Percentiles rank a stretch among this genome's conserved stretches.
These are phyloP conservation scores for Pseudomyrmex dendroicus DNA, from an alignment of 1,140 invertebrate genomes.

Conservation along the genomic window DNA sequence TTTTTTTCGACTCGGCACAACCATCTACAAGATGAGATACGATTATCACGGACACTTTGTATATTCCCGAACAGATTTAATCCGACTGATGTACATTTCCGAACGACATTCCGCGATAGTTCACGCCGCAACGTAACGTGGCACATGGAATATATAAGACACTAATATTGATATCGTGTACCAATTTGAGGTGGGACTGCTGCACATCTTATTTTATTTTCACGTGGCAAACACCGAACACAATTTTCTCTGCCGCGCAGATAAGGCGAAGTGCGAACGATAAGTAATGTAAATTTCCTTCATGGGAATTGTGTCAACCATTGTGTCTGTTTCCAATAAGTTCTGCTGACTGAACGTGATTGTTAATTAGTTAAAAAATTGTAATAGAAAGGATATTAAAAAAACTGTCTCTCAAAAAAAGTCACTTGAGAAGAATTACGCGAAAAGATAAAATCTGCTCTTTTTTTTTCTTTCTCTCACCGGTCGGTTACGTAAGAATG, in stretches of 20 bases:
- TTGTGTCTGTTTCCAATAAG: constrained; percentile 4
- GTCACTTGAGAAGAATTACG: too few relatives aligned
- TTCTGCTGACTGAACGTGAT: background rate
- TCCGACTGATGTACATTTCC: background rate
- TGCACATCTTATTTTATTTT: constrained; percentile 18
- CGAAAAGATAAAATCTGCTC: too few relatives aligned
- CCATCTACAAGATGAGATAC: too few relatives aligned
- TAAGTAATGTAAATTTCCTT: background rate
- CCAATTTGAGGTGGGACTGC: constrained; percentile 14
- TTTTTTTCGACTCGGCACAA: too few relatives aligned
- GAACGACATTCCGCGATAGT: background rate
- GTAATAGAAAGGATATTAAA: background rate
- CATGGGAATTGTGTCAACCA: background rate
- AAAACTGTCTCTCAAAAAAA: too few relatives aligned
- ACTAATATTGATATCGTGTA: background rate
- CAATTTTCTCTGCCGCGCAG: constrained; percentile 19
- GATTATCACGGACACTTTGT: too few relatives aligned
- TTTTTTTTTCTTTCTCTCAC: too few relatives aligned
- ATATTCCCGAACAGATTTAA: background rate
- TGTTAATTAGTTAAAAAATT: background rate
- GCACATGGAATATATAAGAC: background rate
- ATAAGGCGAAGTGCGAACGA: background rate
- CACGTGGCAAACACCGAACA: constrained; percentile 24
- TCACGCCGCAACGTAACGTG: background rate
- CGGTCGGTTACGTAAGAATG: too few relatives aligned